Conservation (phyloP, 2,888 invertebrate species). For the Tribolium freemani region DNA sequence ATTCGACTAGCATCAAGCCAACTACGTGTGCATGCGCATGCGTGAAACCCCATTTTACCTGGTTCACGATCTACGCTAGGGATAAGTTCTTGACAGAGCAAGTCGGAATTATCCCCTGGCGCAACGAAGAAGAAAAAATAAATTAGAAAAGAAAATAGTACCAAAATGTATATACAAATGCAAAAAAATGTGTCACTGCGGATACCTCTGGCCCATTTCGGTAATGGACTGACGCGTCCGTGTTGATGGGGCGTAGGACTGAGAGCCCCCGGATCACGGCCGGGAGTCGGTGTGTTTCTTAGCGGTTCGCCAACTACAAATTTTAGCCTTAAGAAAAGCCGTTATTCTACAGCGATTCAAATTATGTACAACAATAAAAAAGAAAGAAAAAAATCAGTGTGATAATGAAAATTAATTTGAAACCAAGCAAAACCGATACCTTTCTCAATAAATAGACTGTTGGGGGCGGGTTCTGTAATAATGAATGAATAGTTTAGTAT, state of each 20-base stretch:
- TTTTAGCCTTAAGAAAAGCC: slow-evolving; percentile 52
- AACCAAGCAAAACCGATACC: slow-evolving; percentile 64
- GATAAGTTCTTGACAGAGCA: slow-evolving; percentile 72
- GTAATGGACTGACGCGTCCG: slow-evolving; percentile 71
- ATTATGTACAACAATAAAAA: slow-evolving; percentile 32
- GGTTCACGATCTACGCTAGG: slow-evolving; percentile 63
- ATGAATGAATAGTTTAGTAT: slow-evolving; percentile 24
- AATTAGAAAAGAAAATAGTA: slow-evolving; percentile 44
- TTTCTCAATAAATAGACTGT: slow-evolving; percentile 72
- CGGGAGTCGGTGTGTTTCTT: slow-evolving; percentile 70
- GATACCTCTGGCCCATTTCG: slow-evolving; percentile 74
- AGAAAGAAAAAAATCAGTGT: background rate
- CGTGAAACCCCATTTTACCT: slow-evolving; percentile 53
- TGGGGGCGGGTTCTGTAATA: slow-evolving; percentile 67
- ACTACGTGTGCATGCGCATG: slow-evolving; percentile 26
- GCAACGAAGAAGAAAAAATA: slow-evolving; percentile 56
- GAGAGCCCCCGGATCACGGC: slow-evolving; percentile 66
- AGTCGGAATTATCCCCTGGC: slow-evolving; percentile 73
- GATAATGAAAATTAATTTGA: slow-evolving; percentile 7
- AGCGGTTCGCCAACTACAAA: slow-evolving; percentile 71
- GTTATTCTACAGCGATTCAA: slow-evolving; percentile 43
- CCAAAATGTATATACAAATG: background rate
- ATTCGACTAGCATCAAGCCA: slow-evolving; percentile 33
- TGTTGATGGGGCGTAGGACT: slow-evolving; percentile 67
- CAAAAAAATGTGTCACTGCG: background rate